These are phyloP conservation scores for Calcarius lapponicus DNA, from an alignment of 2,797 vertebrate genomes.

Conservation along the genomic window DNA sequence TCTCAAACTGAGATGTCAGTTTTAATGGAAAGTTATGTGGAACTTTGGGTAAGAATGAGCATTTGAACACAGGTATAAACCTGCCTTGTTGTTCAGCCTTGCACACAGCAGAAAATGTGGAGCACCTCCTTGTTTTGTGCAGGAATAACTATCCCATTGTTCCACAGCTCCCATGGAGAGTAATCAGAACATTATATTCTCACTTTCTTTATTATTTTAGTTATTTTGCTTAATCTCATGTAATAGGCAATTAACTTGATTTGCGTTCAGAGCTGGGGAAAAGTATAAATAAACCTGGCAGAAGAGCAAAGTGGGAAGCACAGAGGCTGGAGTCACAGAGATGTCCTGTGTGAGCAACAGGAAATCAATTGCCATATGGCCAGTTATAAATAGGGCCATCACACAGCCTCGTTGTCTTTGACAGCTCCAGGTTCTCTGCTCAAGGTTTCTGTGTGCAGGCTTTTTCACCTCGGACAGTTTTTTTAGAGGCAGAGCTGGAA, in stretches of 20 bases:
- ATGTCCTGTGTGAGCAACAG: conserved; percentile 38
- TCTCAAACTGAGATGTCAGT: not conserved
- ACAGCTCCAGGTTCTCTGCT: not conserved
- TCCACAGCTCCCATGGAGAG: not conserved
- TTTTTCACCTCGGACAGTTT: not conserved
- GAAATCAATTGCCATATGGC: conserved; percentile 61
- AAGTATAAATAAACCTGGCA: conserved; percentile 66
- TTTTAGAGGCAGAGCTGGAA: not conserved
- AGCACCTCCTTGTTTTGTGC: not conserved
- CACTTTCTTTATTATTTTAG: conserved; percentile 26
- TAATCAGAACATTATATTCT: not conserved
- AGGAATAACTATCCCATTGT: not conserved
- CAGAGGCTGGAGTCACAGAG: not conserved
- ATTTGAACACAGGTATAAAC: not conserved
- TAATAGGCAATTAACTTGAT: conserved; percentile 55
- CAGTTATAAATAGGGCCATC: conserved; percentile 60
- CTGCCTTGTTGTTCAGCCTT: not conserved
- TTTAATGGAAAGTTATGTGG: conserved; percentile 11
- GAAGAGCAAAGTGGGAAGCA: not conserved
- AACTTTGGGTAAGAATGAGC: not conserved
- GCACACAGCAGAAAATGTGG: not conserved
- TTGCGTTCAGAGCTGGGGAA: conserved; percentile 21
- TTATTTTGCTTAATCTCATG: conserved; percentile 38
- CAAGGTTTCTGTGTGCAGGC: not conserved
- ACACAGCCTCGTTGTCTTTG: not conserved